Base-by-base conservation (phyloP, 2,113 vertebrate genomes). In the Anhinga anhinga region DNA sequence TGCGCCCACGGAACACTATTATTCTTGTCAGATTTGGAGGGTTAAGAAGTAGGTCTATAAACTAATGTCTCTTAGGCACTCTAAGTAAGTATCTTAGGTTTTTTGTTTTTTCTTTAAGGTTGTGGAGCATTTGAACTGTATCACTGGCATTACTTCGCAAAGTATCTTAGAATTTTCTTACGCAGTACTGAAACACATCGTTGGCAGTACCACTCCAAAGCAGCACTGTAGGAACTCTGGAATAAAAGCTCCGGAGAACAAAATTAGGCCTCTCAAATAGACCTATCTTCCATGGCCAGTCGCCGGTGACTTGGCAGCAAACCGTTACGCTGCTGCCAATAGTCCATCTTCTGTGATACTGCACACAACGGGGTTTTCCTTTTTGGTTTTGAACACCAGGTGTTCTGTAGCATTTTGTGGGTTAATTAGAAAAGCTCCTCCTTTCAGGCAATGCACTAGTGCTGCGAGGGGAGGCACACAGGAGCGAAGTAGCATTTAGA, bases 91-190 rank as follows among this genome's bases (percentile, higher is more conserved):
- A 9, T 30, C 12, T 42, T 40, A 9, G 38, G 38, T 40, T 40
- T 36, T 1, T 15, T 52, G 58, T 19, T 40, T 22, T 61, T 73
- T 55, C 90, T 38, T 88, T 36, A 90, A 99, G 99, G 98, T 99
- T 38, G 94, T 98, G 78, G 96, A 97, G 58, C 99, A 99, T 92
- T 98, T 99, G 61, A 98, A 97, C 62, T 98, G 95, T 61, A 99
- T 99, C 97, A 99, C 99, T 36, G 99, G 99, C 78, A 99, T 99
- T 23, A 98, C 99, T 15, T 66, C 44, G 7, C 98, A 96, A n/a
- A 99, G 99, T 55, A 99, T 99, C 95, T 86, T 79, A 8, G 98
- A 99, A 15, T 98, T 99, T 30, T 97, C 99, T 85, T 97, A 98
- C 0, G 98, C 98, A 5, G 98, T 98, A 30, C 61, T 99, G 82